phyloP scores from a whole-genome alignment of 2,888 invertebrate species.

The Thymelicus acteon region DNA sequence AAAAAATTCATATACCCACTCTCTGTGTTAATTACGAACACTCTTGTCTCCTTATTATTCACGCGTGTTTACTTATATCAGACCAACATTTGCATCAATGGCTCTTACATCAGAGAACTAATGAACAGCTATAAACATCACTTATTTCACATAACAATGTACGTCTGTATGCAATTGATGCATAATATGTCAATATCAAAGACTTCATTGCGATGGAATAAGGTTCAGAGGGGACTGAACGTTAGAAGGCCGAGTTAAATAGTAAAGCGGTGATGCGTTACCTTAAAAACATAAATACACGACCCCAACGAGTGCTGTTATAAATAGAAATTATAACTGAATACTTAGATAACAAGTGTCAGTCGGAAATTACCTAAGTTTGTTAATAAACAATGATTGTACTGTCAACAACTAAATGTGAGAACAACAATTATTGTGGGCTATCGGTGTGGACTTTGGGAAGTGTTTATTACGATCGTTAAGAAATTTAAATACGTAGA shows the following conservation, averaged over 20 bases:
- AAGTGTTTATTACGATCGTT: conserved; percentile 11
- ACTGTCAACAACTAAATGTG: conserved; percentile 5
- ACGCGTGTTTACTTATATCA: conserved; percentile 17
- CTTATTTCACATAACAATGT: conserved; percentile 28
- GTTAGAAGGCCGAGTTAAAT: conserved; percentile 8
- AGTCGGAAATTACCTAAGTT: conserved; percentile 29
- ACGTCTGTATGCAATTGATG: conserved; percentile 15
- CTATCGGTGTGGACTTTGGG: not conserved
- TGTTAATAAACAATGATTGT: conserved; percentile 25
- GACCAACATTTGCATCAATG: conserved; percentile 27
- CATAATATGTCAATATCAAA: not conserved
- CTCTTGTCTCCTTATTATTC: conserved; percentile 4
- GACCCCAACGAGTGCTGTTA: conserved; percentile 28
- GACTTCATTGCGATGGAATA: not conserved
- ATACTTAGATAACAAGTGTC: conserved; percentile 11
- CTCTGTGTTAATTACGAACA: conserved; percentile 3
- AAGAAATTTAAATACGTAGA: too few relatives aligned
- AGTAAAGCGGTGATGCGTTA: conserved; percentile 20
- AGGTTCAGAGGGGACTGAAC: conserved; percentile 9
- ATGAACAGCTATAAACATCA: conserved; percentile 28
- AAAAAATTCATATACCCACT: not conserved
- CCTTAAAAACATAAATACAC: conserved; percentile 25
- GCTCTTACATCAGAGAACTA: conserved; percentile 29
- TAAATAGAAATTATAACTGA: conserved; percentile 34
- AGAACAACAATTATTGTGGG: not conserved